phyloP scores from a whole-genome alignment of 2,113 vertebrate genomes.

The Leptodactylus fuscus region DNA sequence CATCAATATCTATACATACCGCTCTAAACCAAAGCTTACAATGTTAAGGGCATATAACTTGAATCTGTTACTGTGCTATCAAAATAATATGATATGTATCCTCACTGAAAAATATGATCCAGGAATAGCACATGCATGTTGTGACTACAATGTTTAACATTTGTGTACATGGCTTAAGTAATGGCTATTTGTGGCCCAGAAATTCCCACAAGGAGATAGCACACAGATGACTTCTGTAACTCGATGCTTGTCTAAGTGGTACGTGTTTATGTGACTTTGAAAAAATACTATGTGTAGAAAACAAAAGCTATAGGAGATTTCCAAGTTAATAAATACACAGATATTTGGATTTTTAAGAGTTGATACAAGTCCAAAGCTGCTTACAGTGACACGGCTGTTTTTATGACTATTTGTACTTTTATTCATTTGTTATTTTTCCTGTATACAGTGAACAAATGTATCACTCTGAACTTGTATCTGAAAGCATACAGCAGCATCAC shows the following conservation, averaged over 20 bases:
- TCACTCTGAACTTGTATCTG: too few relatives aligned
- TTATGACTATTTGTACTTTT: too few relatives aligned
- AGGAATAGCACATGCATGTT: background rate
- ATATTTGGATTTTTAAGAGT: too few relatives aligned
- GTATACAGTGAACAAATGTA: too few relatives aligned
- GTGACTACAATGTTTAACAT: background rate
- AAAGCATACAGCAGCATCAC: too few relatives aligned
- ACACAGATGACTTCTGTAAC: background rate
- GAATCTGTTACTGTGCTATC: background rate
- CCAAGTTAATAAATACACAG: too few relatives aligned
- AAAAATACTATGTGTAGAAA: too few relatives aligned
- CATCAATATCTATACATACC: too few relatives aligned
- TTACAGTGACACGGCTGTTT: too few relatives aligned
- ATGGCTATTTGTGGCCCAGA: background rate
- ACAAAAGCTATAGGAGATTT: too few relatives aligned
- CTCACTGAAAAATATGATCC: background rate
- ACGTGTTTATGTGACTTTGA: background rate
- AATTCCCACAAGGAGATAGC: background rate
- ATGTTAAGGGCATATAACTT: background rate
- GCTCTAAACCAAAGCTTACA: background rate
- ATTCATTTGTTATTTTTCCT: too few relatives aligned
- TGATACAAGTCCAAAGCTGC: too few relatives aligned
- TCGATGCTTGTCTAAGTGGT: background rate
- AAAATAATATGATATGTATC: background rate
- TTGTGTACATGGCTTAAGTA: conserved; percentile 8